Conservation (phyloP, 2,888 invertebrate species). For the Uropetala carovei region DNA sequence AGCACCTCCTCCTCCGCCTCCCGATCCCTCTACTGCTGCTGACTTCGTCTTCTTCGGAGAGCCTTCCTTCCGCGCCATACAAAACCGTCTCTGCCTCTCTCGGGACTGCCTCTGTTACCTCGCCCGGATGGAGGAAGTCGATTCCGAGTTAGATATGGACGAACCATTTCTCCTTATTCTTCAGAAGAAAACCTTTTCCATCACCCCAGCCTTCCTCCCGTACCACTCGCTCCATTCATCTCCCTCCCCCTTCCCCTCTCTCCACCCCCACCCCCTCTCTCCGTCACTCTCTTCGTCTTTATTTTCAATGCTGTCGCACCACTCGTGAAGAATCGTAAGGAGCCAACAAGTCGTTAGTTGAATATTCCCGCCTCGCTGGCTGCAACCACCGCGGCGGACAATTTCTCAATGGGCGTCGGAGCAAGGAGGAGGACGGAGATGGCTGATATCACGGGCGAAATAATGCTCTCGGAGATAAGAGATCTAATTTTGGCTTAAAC, state of each 20-base stretch:
- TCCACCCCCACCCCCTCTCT: neutral
- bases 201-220: neutral
- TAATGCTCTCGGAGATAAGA: too few relatives aligned
- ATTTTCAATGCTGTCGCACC: too few relatives aligned
- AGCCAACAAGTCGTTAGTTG: slow-evolving; percentile 7
- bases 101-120: neutral
- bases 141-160: slow-evolving; percentile 28
- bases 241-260: neutral
- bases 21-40: neutral
- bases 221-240: neutral
- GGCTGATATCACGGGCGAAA: too few relatives aligned
- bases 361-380: neutral
- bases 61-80: neutral
- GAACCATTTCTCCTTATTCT: slow-evolving; percentile 27
- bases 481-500: too few relatives aligned
- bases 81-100: neutral
- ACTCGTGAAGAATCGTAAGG: neutral
- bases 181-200: neutral
- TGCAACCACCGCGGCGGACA: neutral
- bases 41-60: neutral
- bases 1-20: neutral
- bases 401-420: neutral
- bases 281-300: neutral
- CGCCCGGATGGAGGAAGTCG: slow-evolving; percentile 25
- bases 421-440: too few relatives aligned